phyloP scores from a whole-genome alignment of 92 coral and sea anemone species.

The Phymanthus crucifer region DNA sequence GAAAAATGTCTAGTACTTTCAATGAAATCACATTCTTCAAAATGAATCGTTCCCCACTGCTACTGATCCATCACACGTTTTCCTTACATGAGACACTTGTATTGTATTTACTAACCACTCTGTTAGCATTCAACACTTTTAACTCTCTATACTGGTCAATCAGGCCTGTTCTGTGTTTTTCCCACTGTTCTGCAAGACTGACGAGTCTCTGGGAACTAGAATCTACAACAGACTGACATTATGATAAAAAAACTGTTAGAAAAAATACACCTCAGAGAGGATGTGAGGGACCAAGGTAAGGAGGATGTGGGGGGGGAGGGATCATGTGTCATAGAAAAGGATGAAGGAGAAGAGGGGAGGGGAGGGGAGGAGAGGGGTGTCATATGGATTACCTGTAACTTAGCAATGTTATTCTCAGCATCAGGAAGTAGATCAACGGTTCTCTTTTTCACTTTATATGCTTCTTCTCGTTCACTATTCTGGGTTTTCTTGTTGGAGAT shows the following conservation, averaged over 20 bases:
- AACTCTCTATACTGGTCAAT: constrained; percentile 90
- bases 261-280: background rate
- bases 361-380: background rate
- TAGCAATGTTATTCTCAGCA: constrained; percentile 92
- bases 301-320: background rate
- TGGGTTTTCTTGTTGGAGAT: constrained; percentile 57
- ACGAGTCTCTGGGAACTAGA: constrained; percentile 86
- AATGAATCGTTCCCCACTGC: background rate
- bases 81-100: background rate
- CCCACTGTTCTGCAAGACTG: constrained; percentile 97
- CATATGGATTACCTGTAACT: constrained; percentile 71
- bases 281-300: background rate
- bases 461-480: constrained; percentile 85
- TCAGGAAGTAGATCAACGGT: constrained; percentile 94
- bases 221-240: constrained; percentile 82
- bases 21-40: too few relatives aligned
- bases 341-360: background rate
- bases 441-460: constrained; percentile 91
- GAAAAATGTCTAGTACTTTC: too few relatives aligned
- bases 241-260: background rate
- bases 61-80: background rate
- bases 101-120: constrained; percentile 78
- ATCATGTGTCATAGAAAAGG: background rate
- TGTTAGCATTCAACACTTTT: constrained; percentile 86
- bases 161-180: constrained; percentile 86